phyloP scores from a whole-genome alignment of 2,113 vertebrate genomes.

The Cichladusa arquata region DNA sequence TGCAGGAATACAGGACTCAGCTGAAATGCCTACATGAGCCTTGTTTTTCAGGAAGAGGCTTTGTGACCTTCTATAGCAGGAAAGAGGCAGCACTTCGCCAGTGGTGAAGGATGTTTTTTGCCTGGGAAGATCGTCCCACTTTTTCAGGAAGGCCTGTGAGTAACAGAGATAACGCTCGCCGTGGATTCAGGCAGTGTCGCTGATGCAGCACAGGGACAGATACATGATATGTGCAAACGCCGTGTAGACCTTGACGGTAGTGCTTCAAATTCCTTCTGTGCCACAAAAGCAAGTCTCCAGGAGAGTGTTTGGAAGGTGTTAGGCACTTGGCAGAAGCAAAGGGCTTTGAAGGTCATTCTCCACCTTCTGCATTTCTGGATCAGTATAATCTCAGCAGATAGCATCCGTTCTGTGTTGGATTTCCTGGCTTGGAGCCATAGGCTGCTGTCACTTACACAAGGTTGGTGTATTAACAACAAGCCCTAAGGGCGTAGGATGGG shows the following conservation, averaged over 20 bases:
- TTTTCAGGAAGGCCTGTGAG: not conserved
- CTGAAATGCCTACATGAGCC: not conserved
- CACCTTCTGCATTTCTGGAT: not conserved
- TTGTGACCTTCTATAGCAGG: not conserved
- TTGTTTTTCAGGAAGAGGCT: constrained; percentile 50
- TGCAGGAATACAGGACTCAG: not conserved
- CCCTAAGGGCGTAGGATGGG: fast-evolving
- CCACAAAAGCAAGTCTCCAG: not conserved
- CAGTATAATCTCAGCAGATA: not conserved
- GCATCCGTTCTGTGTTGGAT: not conserved
- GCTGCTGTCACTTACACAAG: not conserved
- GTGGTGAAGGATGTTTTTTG: not conserved
- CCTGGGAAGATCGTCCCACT: not conserved
- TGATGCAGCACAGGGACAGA: not conserved
- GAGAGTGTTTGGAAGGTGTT: not conserved
- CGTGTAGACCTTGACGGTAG: not conserved
- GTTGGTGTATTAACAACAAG: not conserved
- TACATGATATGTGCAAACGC: fast-evolving
- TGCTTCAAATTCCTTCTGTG: fast-evolving
- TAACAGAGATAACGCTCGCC: fast-evolving
- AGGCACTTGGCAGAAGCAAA: not conserved
- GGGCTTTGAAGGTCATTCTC: not conserved
- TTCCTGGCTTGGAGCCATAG: not conserved
- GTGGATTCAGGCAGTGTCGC: not conserved
- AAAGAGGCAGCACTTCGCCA: not conserved